Conservation (phyloP, 2,888 invertebrate species). For the Oligia strigilis region DNA sequence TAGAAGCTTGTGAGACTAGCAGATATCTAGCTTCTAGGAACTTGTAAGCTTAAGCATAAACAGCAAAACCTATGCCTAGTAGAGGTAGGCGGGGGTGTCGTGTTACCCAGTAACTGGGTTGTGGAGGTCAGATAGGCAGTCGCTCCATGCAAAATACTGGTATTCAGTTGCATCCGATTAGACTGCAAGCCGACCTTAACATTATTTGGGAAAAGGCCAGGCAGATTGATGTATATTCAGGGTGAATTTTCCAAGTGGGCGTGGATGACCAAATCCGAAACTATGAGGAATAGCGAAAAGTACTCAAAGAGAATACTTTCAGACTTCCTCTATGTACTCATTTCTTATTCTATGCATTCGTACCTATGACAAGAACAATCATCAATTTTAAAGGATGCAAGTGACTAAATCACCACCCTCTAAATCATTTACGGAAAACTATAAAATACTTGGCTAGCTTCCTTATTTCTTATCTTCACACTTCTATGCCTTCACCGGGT, state of each 20-base stretch:
- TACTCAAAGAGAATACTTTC: too few relatives aligned
- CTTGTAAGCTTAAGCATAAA: neutral
- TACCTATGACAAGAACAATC: neutral
- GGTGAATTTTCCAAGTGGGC: too few relatives aligned
- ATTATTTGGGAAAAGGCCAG: neutral
- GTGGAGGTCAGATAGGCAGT: too few relatives aligned
- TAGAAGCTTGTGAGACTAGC: neutral
- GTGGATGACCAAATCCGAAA: too few relatives aligned
- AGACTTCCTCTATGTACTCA: too few relatives aligned
- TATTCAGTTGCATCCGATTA: neutral
- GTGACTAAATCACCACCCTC: neutral
- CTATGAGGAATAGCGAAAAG: too few relatives aligned
- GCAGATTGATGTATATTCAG: too few relatives aligned
- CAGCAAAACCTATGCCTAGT: neutral
- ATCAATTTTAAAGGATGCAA: neutral
- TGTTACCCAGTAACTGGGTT: neutral
- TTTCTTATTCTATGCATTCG: too few relatives aligned
- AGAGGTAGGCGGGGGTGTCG: neutral
- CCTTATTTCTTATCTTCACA: slow-evolving; percentile 47
- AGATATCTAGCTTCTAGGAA: slow-evolving; percentile 3
- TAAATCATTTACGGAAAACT: slow-evolving; percentile 13
- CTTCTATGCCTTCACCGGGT: slow-evolving; percentile 12
- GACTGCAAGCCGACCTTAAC: neutral
- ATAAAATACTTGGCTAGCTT: neutral
- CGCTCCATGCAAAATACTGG: neutral